A percentile compares a stretch with the other conserved stretches of the same genome.
These are phyloP conservation scores for Cyclopterus lumpus DNA, from an alignment of 2,797 vertebrate genomes.

Conservation along the genomic window DNA sequence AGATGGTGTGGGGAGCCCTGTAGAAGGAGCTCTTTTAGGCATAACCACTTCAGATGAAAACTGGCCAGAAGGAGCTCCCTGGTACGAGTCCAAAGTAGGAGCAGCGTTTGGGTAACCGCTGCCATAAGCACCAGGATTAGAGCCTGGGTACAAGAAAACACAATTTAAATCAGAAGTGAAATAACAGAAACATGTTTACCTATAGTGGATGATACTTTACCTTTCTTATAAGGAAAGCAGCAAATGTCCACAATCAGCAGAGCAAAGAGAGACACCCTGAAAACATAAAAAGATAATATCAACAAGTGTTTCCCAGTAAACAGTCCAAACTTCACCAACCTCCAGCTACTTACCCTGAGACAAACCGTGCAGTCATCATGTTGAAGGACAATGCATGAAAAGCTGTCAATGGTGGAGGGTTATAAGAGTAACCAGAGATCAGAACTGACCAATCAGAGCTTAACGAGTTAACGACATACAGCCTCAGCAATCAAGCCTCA, in stretches of 20 bases:
- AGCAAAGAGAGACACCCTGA: conserved; percentile 25
- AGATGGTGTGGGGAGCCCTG: background rate
- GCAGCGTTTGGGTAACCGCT: background rate
- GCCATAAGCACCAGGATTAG: background rate
- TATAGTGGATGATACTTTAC: background rate
- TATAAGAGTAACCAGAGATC: conserved; percentile 25
- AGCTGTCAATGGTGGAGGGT: rapidly evolving
- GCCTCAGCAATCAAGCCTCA: background rate
- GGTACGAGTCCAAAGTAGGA: background rate
- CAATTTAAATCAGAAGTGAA: background rate
- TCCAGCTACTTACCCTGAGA: conserved; percentile 3
- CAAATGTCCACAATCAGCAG: conserved; percentile 25
- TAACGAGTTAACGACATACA: conserved; percentile 19
- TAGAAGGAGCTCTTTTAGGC: background rate
- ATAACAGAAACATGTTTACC: background rate
- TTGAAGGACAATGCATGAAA: background rate
- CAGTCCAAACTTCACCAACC: rapidly evolving
- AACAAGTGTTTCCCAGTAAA: background rate
- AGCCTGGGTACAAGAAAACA: background rate
- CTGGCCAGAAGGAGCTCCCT: background rate
- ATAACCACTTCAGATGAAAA: background rate
- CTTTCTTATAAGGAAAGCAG: conserved; percentile 8
- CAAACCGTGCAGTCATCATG: conserved; percentile 4
- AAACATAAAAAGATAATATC: background rate
- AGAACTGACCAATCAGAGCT: conserved; percentile 24